A percentile compares a stretch with the other conserved stretches of the same genome.
phyloP scores from a whole-genome alignment of 1,140 invertebrate species.

The Geopemphigus sp. region DNA sequence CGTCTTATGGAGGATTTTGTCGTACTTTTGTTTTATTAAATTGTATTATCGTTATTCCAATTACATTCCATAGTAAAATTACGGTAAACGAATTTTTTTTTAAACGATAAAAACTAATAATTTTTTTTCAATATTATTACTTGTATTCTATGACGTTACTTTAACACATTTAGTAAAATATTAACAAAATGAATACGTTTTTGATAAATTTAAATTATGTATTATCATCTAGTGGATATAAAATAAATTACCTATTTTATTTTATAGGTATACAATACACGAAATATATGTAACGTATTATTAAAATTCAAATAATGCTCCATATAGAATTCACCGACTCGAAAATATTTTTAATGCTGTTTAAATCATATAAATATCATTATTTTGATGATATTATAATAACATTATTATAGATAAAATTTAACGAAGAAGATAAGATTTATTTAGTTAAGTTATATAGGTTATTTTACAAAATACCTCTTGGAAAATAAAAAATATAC shows the following conservation, averaged over 20 bases:
- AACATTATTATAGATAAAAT: background rate
- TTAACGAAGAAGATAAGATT: background rate
- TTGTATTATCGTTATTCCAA: background rate
- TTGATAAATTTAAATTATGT: no score
- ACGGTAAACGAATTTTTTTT: no score
- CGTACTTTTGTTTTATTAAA: background rate
- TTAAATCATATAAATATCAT: background rate
- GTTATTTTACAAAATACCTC: constrained; percentile 8
- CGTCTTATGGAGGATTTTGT: background rate
- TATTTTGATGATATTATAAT: background rate
- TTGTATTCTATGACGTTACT: background rate
- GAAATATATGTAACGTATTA: background rate
- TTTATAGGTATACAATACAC: background rate
- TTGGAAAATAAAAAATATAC: background rate
- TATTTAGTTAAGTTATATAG: constrained; percentile 5
- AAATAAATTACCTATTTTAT: background rate
- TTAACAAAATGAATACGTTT: no score
- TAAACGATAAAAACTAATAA: no score
- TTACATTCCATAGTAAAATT: background rate
- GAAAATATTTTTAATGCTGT: background rate
- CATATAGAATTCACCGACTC: background rate
- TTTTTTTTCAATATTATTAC: background rate
- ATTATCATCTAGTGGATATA: no score
- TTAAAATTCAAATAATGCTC: background rate
- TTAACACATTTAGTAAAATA: no score